These are phyloP conservation scores for Rhagonycha lutea DNA, from an alignment of 2,888 invertebrate species.

Conservation along the genomic window DNA sequence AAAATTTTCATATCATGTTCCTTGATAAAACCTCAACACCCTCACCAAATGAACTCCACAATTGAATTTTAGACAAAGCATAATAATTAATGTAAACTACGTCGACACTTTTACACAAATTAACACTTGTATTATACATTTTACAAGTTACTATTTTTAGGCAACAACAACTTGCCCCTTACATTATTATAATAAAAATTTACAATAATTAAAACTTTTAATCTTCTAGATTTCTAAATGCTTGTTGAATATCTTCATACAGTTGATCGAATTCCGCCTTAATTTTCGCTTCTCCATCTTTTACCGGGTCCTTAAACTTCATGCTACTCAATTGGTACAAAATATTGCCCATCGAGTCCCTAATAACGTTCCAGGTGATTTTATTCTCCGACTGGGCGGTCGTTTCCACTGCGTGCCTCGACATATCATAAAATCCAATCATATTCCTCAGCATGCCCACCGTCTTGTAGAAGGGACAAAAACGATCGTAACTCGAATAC, in stretches of 20 bases:
- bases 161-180: neutral
- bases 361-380: constrained; percentile 97
- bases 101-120: constrained; percentile 2
- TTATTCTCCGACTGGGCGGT: constrained; percentile 99
- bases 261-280: constrained; percentile 96
- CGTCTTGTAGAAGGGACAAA: constrained; percentile 99
- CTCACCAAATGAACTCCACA: constrained; percentile 6
- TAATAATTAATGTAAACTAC: constrained; percentile 7
- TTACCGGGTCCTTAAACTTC: constrained; percentile 99
- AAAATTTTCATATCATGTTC: constrained; percentile 13
- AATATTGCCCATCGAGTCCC: constrained; percentile 94
- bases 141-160: constrained; percentile 10
- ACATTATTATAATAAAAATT: constrained; percentile 2
- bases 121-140: neutral
- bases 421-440: constrained; percentile 97
- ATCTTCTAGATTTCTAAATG: constrained; percentile 98
- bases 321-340: constrained; percentile 97
- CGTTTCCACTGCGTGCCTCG: constrained; percentile 95
- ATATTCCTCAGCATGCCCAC: constrained; percentile 99
- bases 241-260: constrained; percentile 94
- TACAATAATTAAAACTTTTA: constrained; percentile 56
- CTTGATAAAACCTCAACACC: constrained; percentile 8
- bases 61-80: constrained; percentile 17
- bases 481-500: constrained; percentile 92
- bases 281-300: constrained; percentile 97